Evolutionary conservation across 2,888 invertebrate species (phyloP).

Genomic region (Ormyrus nitidulus): DNA sequence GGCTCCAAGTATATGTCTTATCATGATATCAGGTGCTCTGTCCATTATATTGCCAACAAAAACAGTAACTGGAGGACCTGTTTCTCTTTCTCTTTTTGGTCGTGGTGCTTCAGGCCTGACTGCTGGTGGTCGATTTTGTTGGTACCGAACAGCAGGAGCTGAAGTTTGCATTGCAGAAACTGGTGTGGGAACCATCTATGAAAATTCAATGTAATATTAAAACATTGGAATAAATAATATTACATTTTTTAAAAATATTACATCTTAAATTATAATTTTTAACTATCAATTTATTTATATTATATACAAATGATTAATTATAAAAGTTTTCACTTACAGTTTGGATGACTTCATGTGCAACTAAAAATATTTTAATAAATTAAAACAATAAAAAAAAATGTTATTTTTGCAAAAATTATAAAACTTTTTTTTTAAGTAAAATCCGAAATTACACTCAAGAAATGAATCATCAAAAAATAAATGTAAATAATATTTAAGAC

Average conservation of each 20-base stretch:
- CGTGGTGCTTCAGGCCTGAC: slow-evolving; percentile 47
- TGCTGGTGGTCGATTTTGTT: slow-evolving; percentile 68
- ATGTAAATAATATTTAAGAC: neutral
- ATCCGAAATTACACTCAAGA: neutral
- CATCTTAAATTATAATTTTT: slow-evolving; percentile 11
- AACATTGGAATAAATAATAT: slow-evolving; percentile 4
- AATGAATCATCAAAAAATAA: neutral
- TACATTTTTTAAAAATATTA: slow-evolving; percentile 23
- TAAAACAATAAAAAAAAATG: too few relatives aligned
- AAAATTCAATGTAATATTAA: neutral
- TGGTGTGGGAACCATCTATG: slow-evolving; percentile 76
- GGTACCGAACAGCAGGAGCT: slow-evolving; percentile 72
- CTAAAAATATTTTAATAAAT: too few relatives aligned
- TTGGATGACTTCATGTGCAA: too few relatives aligned
- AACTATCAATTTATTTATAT: slow-evolving; percentile 1
- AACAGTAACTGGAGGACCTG: slow-evolving; percentile 94
- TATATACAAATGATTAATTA: neutral
- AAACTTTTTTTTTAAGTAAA: too few relatives aligned
- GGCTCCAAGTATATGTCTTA: slow-evolving; percentile 91
- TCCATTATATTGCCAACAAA: slow-evolving; percentile 98
- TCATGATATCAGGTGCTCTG: slow-evolving; percentile 95
- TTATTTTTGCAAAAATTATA: too few relatives aligned
- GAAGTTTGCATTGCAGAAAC: slow-evolving; percentile 75
- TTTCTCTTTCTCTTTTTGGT: slow-evolving; percentile 71
- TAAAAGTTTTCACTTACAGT: neutral